phyloP scores from a whole-genome alignment of 1,140 invertebrate species.

The Macrocentrus cingulum region DNA sequence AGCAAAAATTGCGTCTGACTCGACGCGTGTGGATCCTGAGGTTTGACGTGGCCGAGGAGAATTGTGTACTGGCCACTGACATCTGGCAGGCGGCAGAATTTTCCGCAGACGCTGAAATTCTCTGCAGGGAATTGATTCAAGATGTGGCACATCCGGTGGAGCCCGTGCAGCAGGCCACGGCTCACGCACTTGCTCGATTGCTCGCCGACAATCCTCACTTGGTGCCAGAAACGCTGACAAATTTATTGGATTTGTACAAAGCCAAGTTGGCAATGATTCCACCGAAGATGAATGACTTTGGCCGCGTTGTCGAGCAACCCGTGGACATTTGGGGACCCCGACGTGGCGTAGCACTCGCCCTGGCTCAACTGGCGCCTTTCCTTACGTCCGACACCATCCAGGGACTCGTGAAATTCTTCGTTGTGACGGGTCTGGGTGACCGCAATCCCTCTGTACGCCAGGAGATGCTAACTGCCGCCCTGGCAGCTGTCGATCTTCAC shows the following conservation, averaged over 20 bases:
- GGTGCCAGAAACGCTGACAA: conserved; percentile 64
- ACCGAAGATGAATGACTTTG: conserved; percentile 87
- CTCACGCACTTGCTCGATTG: conserved; percentile 72
- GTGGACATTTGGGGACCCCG: conserved; percentile 87
- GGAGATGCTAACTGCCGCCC: conserved; percentile 92
- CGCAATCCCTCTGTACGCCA: conserved; percentile 78
- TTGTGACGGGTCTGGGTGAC: conserved; percentile 85
- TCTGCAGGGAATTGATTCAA: conserved; percentile 67
- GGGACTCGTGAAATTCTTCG: conserved; percentile 79
- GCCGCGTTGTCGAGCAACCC: conserved; percentile 81
- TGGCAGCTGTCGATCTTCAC: conserved; percentile 87
- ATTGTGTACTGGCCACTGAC: conserved; percentile 67
- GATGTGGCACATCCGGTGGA: conserved; percentile 81
- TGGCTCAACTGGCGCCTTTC: conserved; percentile 73
- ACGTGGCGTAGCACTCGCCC: conserved; percentile 81
- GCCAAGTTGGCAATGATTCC: conserved; percentile 80
- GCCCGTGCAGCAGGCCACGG: conserved; percentile 76
- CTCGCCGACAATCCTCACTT: conserved; percentile 62
- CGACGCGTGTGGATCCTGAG: conserved; percentile 77
- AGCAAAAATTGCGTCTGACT: conserved; percentile 65
- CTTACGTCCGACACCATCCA: conserved; percentile 70
- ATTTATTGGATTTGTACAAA: conserved; percentile 74
- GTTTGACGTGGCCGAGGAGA: conserved; percentile 72
- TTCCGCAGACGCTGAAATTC: conserved; percentile 58
- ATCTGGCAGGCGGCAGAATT: conserved; percentile 70